Evolutionary conservation across 1,140 invertebrate species (phyloP).

Genomic region (Pogonomyrmex barbatus): DNA sequence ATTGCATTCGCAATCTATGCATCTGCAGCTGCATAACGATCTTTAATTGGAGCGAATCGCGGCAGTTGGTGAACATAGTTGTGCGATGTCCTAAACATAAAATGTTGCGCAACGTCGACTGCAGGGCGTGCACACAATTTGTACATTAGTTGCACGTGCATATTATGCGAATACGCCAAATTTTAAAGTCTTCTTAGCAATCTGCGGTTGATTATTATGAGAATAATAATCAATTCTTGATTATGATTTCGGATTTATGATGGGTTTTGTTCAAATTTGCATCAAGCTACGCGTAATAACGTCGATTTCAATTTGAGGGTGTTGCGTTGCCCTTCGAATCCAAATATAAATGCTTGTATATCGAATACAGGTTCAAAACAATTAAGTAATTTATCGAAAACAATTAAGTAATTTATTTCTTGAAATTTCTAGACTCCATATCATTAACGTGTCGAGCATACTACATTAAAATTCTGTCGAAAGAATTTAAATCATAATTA

Average conservation of each 20-base stretch:
- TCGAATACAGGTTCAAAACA: background rate
- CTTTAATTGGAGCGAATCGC: slow-evolving; percentile 41
- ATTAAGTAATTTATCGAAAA: background rate
- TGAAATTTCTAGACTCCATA: background rate
- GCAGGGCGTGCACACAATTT: slow-evolving; percentile 24
- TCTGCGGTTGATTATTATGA: slow-evolving; percentile 16
- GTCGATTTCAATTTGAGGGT: background rate
- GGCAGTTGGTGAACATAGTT: slow-evolving; percentile 39
- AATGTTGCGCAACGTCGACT: slow-evolving; percentile 23
- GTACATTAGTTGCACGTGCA: slow-evolving; percentile 39
- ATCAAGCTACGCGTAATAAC: background rate
- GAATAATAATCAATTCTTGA: background rate
- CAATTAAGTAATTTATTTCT: background rate
- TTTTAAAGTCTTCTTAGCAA: slow-evolving; percentile 16
- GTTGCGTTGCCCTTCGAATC: background rate
- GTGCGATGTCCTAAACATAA: slow-evolving; percentile 36
- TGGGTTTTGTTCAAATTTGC: background rate
- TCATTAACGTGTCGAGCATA: background rate
- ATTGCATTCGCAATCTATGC: slow-evolving; percentile 41
- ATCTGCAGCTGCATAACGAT: slow-evolving; percentile 33
- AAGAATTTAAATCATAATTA: background rate
- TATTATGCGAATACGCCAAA: background rate
- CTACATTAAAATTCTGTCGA: slow-evolving; percentile 11
- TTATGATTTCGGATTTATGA: background rate
- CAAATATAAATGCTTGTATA: background rate